These are phyloP conservation scores for Aphis gossypii DNA, from an alignment of 1,140 invertebrate genomes.

Conservation along the genomic window DNA sequence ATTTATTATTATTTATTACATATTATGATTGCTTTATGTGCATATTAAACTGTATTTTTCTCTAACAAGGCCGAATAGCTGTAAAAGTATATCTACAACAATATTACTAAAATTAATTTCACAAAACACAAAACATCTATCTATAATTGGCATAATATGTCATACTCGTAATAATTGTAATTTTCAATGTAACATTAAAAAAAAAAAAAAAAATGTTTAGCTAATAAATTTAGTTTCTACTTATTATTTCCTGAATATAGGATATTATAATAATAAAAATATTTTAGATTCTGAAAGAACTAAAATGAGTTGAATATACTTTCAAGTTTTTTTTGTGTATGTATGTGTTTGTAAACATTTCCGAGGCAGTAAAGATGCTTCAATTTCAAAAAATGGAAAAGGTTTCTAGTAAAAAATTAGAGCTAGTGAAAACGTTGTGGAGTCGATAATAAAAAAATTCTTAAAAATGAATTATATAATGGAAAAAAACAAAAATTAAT, in stretches of 20 bases:
- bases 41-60: neutral
- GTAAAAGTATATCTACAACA: neutral
- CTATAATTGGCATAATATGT: neutral
- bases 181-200: neutral
- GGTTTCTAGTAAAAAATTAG: too few relatives aligned
- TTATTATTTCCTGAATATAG: neutral
- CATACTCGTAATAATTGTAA: neutral
- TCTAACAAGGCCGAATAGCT: neutral
- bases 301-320: too few relatives aligned
- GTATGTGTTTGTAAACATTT: too few relatives aligned
- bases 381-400: too few relatives aligned
- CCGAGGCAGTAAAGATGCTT: too few relatives aligned
- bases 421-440: too few relatives aligned
- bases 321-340: too few relatives aligned
- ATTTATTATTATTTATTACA: neutral
- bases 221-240: neutral
- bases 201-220: neutral
- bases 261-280: too few relatives aligned
- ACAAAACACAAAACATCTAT: neutral
- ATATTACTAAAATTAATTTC: neutral
- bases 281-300: neutral
- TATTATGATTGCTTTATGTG: neutral
- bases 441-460: too few relatives aligned
- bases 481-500: too few relatives aligned
- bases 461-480: too few relatives aligned